Conservation (phyloP, 2,888 invertebrate genomes). For the Seira sanloemensis region DNA sequence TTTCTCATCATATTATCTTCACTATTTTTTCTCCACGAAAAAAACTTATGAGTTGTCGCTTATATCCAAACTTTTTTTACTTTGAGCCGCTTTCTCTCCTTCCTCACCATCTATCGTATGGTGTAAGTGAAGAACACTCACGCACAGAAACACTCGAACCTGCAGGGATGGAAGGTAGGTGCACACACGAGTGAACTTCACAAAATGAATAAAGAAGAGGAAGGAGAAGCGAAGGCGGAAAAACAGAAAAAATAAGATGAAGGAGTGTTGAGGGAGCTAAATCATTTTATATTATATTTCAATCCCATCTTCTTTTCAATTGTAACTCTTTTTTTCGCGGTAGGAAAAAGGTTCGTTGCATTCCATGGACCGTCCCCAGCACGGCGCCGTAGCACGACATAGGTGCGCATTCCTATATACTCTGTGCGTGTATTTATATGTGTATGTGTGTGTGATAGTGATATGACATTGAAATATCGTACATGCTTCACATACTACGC, state of each 20-base stretch:
- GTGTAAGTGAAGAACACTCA: neutral
- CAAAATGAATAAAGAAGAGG: conserved; percentile 13
- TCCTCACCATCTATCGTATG: no score
- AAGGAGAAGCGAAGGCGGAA: neutral
- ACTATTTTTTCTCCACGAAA: neutral
- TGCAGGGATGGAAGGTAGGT: neutral
- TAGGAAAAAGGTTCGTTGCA: neutral
- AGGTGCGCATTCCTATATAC: no score
- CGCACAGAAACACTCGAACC: neutral
- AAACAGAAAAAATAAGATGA: conserved; percentile 25
- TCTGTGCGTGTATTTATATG: neutral
- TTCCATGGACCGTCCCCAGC: no score
- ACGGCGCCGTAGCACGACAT: no score
- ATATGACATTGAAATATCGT: conserved; percentile 21
- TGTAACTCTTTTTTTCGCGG: conserved; percentile 36
- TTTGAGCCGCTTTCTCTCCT: conserved; percentile 3
- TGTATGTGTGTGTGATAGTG: conserved; percentile 12
- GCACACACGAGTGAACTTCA: conserved; percentile 18
- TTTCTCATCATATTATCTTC: conserved; percentile 40
- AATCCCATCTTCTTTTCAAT: conserved; percentile 68
- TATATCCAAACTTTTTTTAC: neutral
- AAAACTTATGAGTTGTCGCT: conserved; percentile 20
- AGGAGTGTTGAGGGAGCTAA: conserved; percentile 57
- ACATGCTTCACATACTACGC: no score
- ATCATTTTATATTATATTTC: conserved; percentile 69